phyloP scores from a whole-genome alignment of 2,113 vertebrate genomes.

The Festucalex cinctus region DNA sequence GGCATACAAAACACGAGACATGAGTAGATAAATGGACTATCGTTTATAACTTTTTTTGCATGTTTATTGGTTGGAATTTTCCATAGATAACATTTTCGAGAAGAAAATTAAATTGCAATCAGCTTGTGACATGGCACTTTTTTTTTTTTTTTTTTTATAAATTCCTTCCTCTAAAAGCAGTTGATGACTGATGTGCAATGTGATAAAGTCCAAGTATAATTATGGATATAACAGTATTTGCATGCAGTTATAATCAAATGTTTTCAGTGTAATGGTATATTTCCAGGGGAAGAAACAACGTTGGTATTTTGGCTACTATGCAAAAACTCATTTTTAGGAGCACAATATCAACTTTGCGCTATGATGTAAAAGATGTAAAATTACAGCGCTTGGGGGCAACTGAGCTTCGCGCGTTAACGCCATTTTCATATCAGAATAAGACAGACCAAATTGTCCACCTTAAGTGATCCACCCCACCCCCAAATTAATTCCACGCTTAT shows the following conservation, averaged over 20 bases:
- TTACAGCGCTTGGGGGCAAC: not conserved
- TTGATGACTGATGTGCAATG: not conserved
- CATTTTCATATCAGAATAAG: not conserved
- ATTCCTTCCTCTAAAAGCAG: not conserved
- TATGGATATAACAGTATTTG: not conserved
- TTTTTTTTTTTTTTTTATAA: not conserved
- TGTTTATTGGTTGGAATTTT: not conserved
- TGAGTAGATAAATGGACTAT: no score
- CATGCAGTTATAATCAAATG: no score
- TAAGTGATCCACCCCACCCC: not conserved
- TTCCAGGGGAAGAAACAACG: no score
- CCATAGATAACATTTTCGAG: not conserved
- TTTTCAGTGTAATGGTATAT: no score
- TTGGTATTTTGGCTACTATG: not conserved
- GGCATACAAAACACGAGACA: no score
- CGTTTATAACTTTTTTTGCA: no score
- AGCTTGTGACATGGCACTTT: not conserved
- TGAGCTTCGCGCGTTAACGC: not conserved
- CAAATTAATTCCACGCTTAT: not conserved
- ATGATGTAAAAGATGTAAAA: not conserved
- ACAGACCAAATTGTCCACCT: not conserved
- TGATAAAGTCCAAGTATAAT: not conserved
- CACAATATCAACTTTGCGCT: not conserved
- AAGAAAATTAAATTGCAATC: not conserved
- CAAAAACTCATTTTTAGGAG: not conserved